Percentiles rank a stretch among this genome's conserved stretches.
Conservation (phyloP, 2,888 invertebrate species). For the Sinopyrophorus schimmeli region DNA sequence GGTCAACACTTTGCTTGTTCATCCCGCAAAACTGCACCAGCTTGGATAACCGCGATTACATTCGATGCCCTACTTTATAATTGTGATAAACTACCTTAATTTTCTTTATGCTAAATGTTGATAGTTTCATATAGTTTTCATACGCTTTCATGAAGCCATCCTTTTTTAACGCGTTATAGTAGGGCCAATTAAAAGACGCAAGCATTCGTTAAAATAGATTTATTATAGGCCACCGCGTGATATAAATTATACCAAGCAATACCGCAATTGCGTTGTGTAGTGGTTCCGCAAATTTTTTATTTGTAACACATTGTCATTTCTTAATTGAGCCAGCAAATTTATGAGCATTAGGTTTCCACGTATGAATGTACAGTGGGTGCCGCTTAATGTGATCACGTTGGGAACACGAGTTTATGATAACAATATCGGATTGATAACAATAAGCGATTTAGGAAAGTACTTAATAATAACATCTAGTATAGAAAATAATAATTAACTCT, state of each 20-base stretch:
- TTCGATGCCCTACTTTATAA: constrained; percentile 34
- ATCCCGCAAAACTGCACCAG: constrained; percentile 25
- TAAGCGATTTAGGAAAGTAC: no score
- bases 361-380: no score
- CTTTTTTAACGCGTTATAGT: constrained; percentile 2
- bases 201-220: constrained; percentile 7
- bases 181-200: not conserved
- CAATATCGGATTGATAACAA: no score
- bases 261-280: constrained; percentile 15
- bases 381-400: no score
- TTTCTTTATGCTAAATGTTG: constrained; percentile 25
- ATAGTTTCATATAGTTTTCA: constrained; percentile 17
- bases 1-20: constrained; percentile 19
- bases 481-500: no score
- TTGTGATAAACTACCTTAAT: constrained; percentile 34
- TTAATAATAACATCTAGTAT: no score
- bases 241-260: constrained; percentile 21
- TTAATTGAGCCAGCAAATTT: constrained; percentile 22
- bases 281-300: constrained; percentile 13
- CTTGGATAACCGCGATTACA: constrained; percentile 38
- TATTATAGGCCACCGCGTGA: constrained; percentile 9
- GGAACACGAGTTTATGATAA: no score
- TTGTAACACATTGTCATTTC: constrained; percentile 20
- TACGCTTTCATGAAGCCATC: not conserved
- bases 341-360: no score